Evolutionary conservation across 2,888 invertebrate genomes (phyloP).

Genomic region (Hypercompe scribonia): DNA sequence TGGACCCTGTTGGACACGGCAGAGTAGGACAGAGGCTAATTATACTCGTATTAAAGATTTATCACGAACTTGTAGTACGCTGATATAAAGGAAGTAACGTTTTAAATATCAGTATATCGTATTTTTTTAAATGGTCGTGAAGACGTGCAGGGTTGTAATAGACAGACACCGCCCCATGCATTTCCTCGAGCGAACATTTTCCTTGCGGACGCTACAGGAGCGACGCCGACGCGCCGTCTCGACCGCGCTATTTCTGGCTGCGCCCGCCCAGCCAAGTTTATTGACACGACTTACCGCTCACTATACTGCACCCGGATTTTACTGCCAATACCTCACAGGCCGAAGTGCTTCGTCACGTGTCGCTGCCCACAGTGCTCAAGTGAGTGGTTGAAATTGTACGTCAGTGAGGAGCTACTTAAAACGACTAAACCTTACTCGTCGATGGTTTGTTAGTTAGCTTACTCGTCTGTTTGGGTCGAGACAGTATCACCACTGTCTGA

Average conservation of each 20-base stretch:
- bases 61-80: no score
- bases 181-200: slow-evolving; percentile 40
- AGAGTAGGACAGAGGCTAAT: no score
- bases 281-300: slow-evolving; percentile 74
- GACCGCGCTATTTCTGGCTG: slow-evolving; percentile 78
- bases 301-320: slow-evolving; percentile 67
- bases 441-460: background rate
- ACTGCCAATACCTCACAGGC: slow-evolving; percentile 60
- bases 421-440: background rate
- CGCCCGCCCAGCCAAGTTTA: slow-evolving; percentile 84
- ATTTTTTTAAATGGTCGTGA: background rate
- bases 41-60: no score
- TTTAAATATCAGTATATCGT: background rate
- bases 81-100: background rate
- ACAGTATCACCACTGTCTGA: background rate
- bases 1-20: no score
- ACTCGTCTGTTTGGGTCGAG: background rate
- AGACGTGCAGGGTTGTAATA: background rate
- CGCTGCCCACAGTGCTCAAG: slow-evolving; percentile 19
- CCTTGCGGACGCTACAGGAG: slow-evolving; percentile 66
- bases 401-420: background rate
- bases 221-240: slow-evolving; percentile 69
- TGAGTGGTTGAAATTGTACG: slow-evolving; percentile 17
- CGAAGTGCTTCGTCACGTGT: slow-evolving; percentile 42
- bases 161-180: slow-evolving; percentile 16